phyloP scores from a whole-genome alignment of 2,797 vertebrate genomes.

The Leucoraja ocellata region DNA sequence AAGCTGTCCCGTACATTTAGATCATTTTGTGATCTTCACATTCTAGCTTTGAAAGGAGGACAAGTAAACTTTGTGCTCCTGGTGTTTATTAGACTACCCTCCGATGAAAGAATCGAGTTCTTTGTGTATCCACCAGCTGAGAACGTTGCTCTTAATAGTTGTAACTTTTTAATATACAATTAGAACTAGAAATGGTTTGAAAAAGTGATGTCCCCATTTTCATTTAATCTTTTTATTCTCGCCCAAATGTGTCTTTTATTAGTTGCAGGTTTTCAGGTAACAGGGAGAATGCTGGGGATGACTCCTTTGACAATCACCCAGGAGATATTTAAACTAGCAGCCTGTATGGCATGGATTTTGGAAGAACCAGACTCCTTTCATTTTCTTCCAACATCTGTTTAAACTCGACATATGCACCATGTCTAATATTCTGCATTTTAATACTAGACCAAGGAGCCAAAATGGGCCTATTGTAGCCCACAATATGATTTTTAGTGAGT shows the following conservation, averaged over 20 bases:
- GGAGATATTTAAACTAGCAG: neutral
- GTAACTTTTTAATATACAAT: conserved; percentile 6
- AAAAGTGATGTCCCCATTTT: neutral
- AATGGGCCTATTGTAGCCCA: neutral
- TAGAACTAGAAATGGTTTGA: neutral
- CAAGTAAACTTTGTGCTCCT: neutral
- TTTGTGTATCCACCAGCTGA: conserved; percentile 21
- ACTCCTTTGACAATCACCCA: conserved; percentile 30
- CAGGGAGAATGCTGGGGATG: neutral
- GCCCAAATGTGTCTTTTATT: neutral
- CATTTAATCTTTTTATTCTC: conserved; percentile 16
- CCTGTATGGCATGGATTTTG: neutral
- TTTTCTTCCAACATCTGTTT: conserved; percentile 36
- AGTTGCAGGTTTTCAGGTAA: neutral
- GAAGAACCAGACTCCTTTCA: conserved; percentile 16
- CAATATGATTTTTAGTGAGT: neutral
- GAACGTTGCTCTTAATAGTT: neutral
- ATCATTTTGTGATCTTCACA: neutral
- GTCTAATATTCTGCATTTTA: conserved; percentile 9
- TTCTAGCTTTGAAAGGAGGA: conserved; percentile 29
- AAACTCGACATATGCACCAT: neutral
- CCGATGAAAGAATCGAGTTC: conserved; percentile 5
- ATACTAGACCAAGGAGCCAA: neutral
- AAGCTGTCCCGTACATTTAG: conserved; percentile 31
- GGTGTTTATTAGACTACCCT: conserved; percentile 29